Evolutionary conservation across 2,888 invertebrate genomes (phyloP), one percentile per base, ranked within the genome.

Genomic region (Himalopsyche tibetana): DNA sequence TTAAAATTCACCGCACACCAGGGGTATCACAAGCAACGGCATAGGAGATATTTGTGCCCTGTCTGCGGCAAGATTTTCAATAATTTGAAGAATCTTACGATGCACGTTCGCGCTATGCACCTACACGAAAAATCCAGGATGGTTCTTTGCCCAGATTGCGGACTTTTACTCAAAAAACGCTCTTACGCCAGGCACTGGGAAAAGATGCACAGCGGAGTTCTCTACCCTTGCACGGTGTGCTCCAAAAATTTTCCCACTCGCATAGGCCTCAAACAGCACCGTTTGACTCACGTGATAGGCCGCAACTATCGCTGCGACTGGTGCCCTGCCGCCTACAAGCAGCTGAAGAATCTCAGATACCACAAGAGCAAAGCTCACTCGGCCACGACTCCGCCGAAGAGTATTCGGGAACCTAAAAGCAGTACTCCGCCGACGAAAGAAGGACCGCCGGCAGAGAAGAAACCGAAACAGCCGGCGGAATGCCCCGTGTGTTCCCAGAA

Each of bases 311-410:
- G 63, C 45, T 87, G 86, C n/a, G 84, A 84, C 45, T 80, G 55
- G 40, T 85, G 85, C 69, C 80, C 83, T 11, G 82, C 85, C 2
- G 87, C 87, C 19, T 87, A 81, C 81, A 87, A 87, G 45, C 87
- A 87, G 51, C 9, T 55, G 42, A 79, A 83, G 38, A 85, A 87
- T 42, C 55, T 85, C 36, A 45, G 83, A 5, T 74, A 81, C 82
- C 87, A 87, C 45, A 69, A 40, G 15, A 55, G 82, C 1, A 84
- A 84, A 74, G 79, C 56, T 56, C 86, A 86, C 19, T 55, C 85
- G 5, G 55, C 45, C 17, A 17, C 40, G 1, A 8, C 12, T 28
- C 69, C 82, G 36, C 86, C 84, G 55, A 80, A 80, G 63, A 51
- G 55, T 8, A 38, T 15, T 51, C 5, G 15, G 5, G 15, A 51